These are phyloP conservation scores for Scaeva pyrastri DNA, from an alignment of 2,888 invertebrate species.

Conservation along the genomic window DNA sequence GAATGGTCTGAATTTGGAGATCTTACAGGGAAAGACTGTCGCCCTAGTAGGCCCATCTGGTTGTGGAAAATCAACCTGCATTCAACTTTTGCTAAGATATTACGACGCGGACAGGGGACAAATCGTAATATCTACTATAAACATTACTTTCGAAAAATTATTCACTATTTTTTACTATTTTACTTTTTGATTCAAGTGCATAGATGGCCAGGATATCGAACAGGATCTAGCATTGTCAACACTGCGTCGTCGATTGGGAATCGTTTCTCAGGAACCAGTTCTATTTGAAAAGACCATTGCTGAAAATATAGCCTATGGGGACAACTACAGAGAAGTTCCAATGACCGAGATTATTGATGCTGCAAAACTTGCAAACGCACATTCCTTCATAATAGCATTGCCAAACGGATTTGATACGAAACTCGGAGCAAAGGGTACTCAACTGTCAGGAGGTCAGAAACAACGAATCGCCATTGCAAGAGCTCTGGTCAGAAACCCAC, in stretches of 20 bases:
- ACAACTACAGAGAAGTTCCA: slow-evolving; percentile 86
- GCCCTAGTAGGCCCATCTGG: slow-evolving; percentile 91
- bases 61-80: slow-evolving; percentile 92
- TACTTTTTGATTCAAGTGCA: slow-evolving; percentile 84
- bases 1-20: slow-evolving; percentile 87
- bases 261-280: slow-evolving; percentile 92
- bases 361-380: slow-evolving; percentile 90
- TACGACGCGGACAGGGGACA: slow-evolving; percentile 89
- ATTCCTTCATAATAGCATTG: slow-evolving; percentile 88
- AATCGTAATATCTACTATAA: slow-evolving; percentile 83
- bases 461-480: slow-evolving; percentile 92
- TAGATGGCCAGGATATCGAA: slow-evolving; percentile 91
- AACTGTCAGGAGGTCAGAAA: slow-evolving; percentile 92
- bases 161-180: not conserved
- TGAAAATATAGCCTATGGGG: slow-evolving; percentile 93
- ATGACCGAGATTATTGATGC: slow-evolving; percentile 89
- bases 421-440: slow-evolving; percentile 89
- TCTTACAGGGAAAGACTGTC: slow-evolving; percentile 88
- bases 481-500: slow-evolving; percentile 88
- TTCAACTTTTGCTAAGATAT: slow-evolving; percentile 90
- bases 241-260: slow-evolving; percentile 89
- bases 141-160: no score
- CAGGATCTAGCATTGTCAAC: slow-evolving; percentile 86
- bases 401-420: slow-evolving; percentile 90
- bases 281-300: slow-evolving; percentile 91